Evolutionary conservation across 92 coral and sea anemone genomes (phyloP).

Genomic region (Phenganax subtilis): DNA sequence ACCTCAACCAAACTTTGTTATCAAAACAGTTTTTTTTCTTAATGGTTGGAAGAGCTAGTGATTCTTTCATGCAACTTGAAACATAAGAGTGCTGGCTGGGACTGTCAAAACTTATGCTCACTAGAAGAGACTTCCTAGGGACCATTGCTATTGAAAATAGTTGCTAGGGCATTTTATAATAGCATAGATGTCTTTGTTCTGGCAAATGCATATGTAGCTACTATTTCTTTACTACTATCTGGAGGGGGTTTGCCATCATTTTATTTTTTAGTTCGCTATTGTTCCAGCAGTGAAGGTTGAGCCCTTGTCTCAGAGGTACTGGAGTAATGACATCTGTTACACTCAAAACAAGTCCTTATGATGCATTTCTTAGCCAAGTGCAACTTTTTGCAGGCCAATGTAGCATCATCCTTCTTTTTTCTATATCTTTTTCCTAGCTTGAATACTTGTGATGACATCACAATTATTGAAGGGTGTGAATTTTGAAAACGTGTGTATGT

Average conservation of each 20-base stretch:
- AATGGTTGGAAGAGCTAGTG: neutral
- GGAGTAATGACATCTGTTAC: slow-evolving; percentile 4
- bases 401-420: slow-evolving; percentile 40
- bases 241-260: neutral
- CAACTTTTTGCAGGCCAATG: slow-evolving; percentile 9
- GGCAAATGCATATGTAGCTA: neutral
- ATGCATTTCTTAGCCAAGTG: slow-evolving; percentile 9
- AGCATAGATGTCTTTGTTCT: slow-evolving; percentile 10
- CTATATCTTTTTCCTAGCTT: neutral
- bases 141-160: neutral
- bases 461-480: slow-evolving; percentile 15
- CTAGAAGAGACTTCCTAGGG: neutral
- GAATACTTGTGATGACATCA: neutral
- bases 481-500: slow-evolving; percentile 23
- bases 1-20: slow-evolving; percentile 26
- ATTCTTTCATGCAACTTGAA: neutral
- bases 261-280: neutral
- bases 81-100: slow-evolving; percentile 35
- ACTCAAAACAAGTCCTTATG: slow-evolving; percentile 29
- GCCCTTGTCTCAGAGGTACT: slow-evolving; percentile 26
- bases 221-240: slow-evolving; percentile 14
- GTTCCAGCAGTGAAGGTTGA: neutral
- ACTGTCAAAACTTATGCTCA: slow-evolving; percentile 29
- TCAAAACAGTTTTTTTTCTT: neutral
- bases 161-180: slow-evolving; percentile 39